Base-by-base conservation (phyloP, 2,888 invertebrate species). In the Tetragonisca angustula region DNA sequence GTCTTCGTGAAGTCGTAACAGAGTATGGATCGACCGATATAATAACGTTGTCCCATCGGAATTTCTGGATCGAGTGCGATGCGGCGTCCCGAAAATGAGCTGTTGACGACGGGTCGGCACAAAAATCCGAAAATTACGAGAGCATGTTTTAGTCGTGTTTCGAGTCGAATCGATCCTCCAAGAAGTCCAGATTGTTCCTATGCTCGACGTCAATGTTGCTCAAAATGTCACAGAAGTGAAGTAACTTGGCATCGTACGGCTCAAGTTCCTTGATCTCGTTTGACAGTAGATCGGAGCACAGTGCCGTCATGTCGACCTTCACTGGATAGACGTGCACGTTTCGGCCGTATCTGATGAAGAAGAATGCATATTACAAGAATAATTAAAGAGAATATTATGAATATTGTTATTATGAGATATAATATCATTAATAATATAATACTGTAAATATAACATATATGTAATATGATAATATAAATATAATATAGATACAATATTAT, bases 201-300 rank as follows among this genome's bases (percentile, higher is more conserved):
- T 71, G 78, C 64, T 90, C 90, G 72, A 81, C 85, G 67, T 79
- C 85, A 59, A 84, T 75, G 67, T 87, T 90, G 67, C 79, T 84
- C 3, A 90, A 54, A 3, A 84, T 65, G 77, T 90, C 88, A 84
- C 93, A 93, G 27, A 92, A 73, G 70, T 89, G 88, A 0, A 88
- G 43, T 17, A 93, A 69, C 71, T 87, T 90, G 4, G 87, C 73
- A 15, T 88, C 81, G 73, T 88, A 89, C 6, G 89, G 75, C 36
- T 81, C 89, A 9, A 85, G 43, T 9, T 84, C 83, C 69, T 82
- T 83, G 36, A 62, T 69, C 24, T 84, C 88, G 13, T 85, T 89
- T 4, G 84, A 65, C 21, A 87, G 27, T 1, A 91, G 21, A 13
- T 90, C 87, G 13, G 89, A 85, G 83, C 92, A 91, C 17, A 91